Evolutionary conservation across 2,888 invertebrate species (phyloP), one percentile per base, ranked within the genome.

Genomic region (Nycteola revayana): DNA sequence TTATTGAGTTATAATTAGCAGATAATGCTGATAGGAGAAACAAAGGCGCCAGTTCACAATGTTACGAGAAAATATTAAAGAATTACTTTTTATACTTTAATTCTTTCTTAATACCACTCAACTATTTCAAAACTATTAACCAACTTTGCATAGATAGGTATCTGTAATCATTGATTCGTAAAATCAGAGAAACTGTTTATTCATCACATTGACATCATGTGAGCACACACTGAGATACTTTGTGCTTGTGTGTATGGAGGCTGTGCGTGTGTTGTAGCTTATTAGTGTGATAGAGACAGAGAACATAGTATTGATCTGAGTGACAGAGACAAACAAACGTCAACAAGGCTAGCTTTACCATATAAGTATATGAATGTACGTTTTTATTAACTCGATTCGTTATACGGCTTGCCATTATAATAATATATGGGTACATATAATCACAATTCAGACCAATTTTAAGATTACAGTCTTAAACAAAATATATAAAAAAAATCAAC

Each of bases 101-200:
- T 32, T 63, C 42, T 63, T 59, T 59, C 59, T 35, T 48, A 60
- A 65, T 46, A 61, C 46, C 57, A 55, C 49, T 59, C 42, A 46
- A 52, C 36, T 51, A 55, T 57, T 57, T 57, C 56, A 42, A 59
- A 57, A 81, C 71, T 67, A 80, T 77, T 76, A 78, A 73, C 66
- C 56, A 76, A 80, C 80, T 84, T 79, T 75, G 75, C 79, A 83
- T 83, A 85, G 80, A 82, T 83, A 80, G 64, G 60, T 75, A 84
- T 84, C 81, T 75, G 69, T 77, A 75, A 77, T 76, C 83, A 79
- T 77, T 84, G 80, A 78, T 73, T 84, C 84, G 78, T 85, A 83
- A 85, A 86, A 85, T 84, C 77, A 77, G 73, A 84, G 85, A 86
- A 85, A 85, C 83, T 83, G 80, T 86, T 85, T 83, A 83, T 85